These are phyloP conservation scores for Amblyopsis hoosieri DNA, from an alignment of 2,797 vertebrate genomes.

Conservation along the genomic window DNA sequence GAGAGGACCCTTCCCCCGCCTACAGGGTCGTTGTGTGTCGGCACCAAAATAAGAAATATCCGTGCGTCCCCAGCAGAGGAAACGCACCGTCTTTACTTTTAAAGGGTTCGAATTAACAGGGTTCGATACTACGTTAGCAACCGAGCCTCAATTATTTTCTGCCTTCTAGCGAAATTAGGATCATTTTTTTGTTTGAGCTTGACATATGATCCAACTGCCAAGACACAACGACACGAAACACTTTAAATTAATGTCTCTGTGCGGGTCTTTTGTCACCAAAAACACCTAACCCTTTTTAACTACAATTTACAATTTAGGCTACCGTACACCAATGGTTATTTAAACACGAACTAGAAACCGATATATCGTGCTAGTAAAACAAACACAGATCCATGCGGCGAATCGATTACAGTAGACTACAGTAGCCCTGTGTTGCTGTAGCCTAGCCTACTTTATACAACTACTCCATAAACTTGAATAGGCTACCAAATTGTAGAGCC, in stretches of 20 bases:
- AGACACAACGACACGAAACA: slow-evolving; percentile 9
- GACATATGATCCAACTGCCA: slow-evolving; percentile 11
- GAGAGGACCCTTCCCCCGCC: slow-evolving; percentile 42
- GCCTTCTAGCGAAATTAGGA: too few relatives aligned
- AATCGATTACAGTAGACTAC: neutral
- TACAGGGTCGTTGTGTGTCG: slow-evolving; percentile 15
- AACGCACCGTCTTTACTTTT: slow-evolving; percentile 45
- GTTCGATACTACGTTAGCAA: slow-evolving; percentile 13
- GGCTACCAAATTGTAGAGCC: slow-evolving; percentile 35
- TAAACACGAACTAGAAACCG: slow-evolving; percentile 11
- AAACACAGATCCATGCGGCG: neutral
- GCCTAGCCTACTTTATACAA: slow-evolving; percentile 15
- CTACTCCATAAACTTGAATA: slow-evolving; percentile 54
- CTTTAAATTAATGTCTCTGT: slow-evolving; percentile 5
- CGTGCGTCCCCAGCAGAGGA: slow-evolving; percentile 23
- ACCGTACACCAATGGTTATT: neutral
- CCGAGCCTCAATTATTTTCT: neutral
- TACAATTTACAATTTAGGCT: slow-evolving; percentile 46
- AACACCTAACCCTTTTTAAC: slow-evolving; percentile 68
- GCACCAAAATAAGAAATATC: neutral
- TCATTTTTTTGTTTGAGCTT: neutral
- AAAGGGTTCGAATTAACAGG: slow-evolving; percentile 28
- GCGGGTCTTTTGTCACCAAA: slow-evolving; percentile 60
- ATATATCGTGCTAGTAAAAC: slow-evolving; percentile 25
- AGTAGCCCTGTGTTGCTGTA: neutral